Evolutionary conservation across 2,888 invertebrate genomes (phyloP).

Genomic region (Ctena decussata): DNA sequence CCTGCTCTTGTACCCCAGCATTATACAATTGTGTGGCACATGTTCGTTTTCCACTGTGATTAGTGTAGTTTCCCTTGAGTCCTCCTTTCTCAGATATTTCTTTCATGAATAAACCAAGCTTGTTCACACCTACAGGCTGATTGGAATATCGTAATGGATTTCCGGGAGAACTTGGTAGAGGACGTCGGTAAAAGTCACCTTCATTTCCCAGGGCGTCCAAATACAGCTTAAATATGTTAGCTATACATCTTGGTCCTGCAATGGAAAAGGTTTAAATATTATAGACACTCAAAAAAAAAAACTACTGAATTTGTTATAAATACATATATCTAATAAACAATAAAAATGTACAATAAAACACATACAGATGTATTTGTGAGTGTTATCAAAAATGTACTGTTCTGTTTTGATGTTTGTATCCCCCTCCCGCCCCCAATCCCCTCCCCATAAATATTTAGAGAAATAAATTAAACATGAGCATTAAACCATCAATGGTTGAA

Average conservation of each 20-base stretch:
- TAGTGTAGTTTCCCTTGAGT: conserved; percentile 9
- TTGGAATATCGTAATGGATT: background rate
- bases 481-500: too few relatives aligned
- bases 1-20: conserved; percentile 12
- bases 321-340: too few relatives aligned
- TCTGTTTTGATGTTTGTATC: too few relatives aligned
- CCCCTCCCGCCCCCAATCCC: too few relatives aligned
- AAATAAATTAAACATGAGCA: too few relatives aligned
- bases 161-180: background rate
- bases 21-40: conserved; percentile 14
- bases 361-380: too few relatives aligned
- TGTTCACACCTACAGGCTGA: background rate
- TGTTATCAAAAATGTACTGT: too few relatives aligned
- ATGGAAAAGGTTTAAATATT: too few relatives aligned
- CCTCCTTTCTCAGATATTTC: conserved; percentile 7
- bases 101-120: conserved; percentile 2
- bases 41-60: conserved; percentile 21
- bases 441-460: too few relatives aligned
- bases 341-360: too few relatives aligned
- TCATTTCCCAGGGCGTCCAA: background rate
- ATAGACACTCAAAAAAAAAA: too few relatives aligned
- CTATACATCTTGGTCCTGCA: background rate
- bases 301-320: too few relatives aligned
- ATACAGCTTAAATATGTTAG: background rate
- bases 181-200: conserved; percentile 8